These are phyloP conservation scores for Zaprionus tsacasi DNA, from an alignment of 1,140 invertebrate species.

Conservation along the genomic window DNA sequence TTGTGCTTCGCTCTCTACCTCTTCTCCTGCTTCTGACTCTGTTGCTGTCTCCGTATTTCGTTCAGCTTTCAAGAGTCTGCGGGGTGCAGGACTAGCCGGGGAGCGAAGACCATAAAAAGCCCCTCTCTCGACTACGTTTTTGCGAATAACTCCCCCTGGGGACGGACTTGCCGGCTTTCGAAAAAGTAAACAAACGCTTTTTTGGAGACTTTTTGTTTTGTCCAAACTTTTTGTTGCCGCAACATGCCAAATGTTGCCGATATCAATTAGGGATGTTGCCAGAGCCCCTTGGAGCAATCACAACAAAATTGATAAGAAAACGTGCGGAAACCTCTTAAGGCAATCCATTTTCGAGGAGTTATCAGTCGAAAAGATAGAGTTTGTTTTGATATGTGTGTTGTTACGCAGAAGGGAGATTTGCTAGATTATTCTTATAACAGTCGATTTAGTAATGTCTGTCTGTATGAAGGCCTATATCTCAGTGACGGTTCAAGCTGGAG, in stretches of 20 bases:
- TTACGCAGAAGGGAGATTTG: no score
- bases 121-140: conserved; percentile 39
- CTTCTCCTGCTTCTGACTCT: conserved; percentile 29
- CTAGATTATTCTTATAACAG: no score
- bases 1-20: background rate
- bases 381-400: no score
- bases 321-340: no score
- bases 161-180: conserved; percentile 64
- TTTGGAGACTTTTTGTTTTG: conserved; percentile 71
- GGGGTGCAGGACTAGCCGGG: background rate
- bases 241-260: conserved; percentile 50
- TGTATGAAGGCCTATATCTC: no score
- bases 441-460: no score
- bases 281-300: background rate
- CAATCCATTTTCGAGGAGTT: no score
- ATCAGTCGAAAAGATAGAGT: no score
- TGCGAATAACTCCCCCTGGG: conserved; percentile 57
- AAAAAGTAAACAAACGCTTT: conserved; percentile 78
- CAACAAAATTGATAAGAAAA: background rate
- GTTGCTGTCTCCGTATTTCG: no score
- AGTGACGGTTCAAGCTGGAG: no score
- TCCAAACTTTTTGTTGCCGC: conserved; percentile 37
- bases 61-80: conserved; percentile 2
- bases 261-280: conserved; percentile 22
- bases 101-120: conserved; percentile 57